These are phyloP conservation scores for Babyrousa celebensis DNA, from an alignment of 2,797 vertebrate genomes.

Conservation along the genomic window DNA sequence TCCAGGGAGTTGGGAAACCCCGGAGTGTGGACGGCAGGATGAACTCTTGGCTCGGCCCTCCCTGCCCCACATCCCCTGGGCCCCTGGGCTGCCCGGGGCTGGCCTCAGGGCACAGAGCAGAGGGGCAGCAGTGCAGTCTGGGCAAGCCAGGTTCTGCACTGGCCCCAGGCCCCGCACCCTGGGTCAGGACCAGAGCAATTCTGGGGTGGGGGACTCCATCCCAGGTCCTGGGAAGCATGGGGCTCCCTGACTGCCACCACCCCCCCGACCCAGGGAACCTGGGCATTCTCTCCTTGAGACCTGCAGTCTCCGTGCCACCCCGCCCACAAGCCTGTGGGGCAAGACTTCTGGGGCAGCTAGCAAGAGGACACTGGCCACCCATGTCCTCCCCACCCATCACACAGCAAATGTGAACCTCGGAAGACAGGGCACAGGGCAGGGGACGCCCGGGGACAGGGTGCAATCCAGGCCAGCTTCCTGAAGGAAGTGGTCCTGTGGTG, in stretches of 20 bases:
- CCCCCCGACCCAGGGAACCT: neutral
- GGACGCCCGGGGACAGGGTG: neutral
- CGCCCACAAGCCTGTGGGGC: no score
- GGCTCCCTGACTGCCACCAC: no score
- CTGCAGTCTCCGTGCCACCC: fast-evolving
- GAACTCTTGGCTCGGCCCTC: neutral
- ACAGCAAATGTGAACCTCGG: neutral
- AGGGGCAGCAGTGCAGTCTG: neutral
- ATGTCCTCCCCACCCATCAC: neutral
- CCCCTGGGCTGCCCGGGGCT: neutral
- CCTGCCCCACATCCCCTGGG: neutral
- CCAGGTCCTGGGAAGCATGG: neutral
- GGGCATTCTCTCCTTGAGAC: neutral
- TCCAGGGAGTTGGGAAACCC: neutral
- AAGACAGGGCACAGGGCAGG: neutral
- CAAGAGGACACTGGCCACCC: neutral
- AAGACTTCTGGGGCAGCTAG: neutral
- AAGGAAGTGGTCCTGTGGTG: slow-evolving; percentile 9
- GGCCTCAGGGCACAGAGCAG: neutral
- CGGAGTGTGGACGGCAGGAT: neutral
- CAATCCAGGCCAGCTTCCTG: slow-evolving; percentile 25
- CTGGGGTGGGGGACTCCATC: neutral
- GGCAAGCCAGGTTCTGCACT: neutral
- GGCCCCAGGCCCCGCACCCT: neutral
- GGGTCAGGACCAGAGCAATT: neutral